phyloP scores from a whole-genome alignment of 2,888 invertebrate genomes.

The Amblyjoppa fuscipennis region DNA sequence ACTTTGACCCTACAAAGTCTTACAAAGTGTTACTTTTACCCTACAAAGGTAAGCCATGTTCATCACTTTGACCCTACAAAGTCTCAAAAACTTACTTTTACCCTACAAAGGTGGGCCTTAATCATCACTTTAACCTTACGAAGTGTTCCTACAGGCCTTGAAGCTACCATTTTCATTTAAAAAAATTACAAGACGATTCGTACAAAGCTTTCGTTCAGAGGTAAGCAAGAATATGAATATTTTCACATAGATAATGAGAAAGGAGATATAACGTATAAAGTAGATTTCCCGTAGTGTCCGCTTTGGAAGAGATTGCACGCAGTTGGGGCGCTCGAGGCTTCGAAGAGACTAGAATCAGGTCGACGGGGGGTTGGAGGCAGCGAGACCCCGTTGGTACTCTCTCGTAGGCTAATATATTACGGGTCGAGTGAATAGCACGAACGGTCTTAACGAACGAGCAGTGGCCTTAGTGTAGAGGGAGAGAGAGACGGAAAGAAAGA shows the following conservation, averaged over 20 bases:
- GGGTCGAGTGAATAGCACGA: conserved; percentile 65
- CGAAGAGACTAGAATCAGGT: conserved; percentile 30
- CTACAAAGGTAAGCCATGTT: no score
- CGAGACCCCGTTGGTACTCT: conserved; percentile 6
- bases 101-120: no score
- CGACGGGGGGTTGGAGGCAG: conserved; percentile 29
- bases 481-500: neutral
- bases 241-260: neutral
- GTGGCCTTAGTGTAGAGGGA: neutral
- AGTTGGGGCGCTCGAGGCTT: neutral
- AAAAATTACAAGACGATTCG: no score
- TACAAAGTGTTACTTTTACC: no score
- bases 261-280: neutral
- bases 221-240: neutral
- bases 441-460: conserved; percentile 64
- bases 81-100: no score
- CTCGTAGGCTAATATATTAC: conserved; percentile 68
- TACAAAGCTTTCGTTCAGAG: no score
- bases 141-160: no score
- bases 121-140: no score
- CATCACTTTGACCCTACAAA: no score
- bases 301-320: neutral
- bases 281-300: neutral
- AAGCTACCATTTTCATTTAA: no score
- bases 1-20: no score